phyloP scores from a whole-genome alignment of 2,888 invertebrate genomes.

The Ceriagrion tenellum region DNA sequence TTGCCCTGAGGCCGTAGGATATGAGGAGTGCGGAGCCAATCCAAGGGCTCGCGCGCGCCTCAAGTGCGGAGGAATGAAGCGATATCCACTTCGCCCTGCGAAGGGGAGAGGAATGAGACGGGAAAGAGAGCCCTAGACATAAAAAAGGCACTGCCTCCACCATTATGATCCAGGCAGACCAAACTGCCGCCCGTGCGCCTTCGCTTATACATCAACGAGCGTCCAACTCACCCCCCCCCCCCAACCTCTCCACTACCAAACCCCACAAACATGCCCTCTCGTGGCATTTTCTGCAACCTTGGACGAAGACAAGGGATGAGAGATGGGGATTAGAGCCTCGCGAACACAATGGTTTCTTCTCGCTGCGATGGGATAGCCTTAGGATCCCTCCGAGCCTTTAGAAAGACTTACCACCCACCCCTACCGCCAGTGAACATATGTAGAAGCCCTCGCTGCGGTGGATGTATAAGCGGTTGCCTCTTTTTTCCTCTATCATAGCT shows the following conservation, averaged over 20 bases:
- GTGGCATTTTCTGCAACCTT: neutral
- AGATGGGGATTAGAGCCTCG: neutral
- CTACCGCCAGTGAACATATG: too few relatives aligned
- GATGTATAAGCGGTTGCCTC: too few relatives aligned
- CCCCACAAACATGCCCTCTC: neutral
- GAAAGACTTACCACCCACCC: neutral
- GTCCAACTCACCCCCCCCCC: neutral
- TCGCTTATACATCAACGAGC: neutral
- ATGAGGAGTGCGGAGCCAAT: neutral
- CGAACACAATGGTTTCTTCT: slow-evolving; percentile 14
- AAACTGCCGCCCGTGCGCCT: neutral
- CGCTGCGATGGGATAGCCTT: neutral
- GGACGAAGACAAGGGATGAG: neutral
- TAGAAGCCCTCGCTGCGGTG: too few relatives aligned
- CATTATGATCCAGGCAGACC: neutral
- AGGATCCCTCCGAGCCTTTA: neutral
- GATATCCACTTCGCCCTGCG: neutral
- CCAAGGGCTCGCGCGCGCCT: neutral
- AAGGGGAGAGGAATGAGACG: too few relatives aligned
- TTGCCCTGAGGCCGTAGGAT: neutral
- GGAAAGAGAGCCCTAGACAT: neutral
- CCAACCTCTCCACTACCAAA: neutral
- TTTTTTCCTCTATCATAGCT: too few relatives aligned
- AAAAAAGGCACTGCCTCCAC: neutral
- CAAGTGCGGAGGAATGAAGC: neutral